Evolutionary conservation across 1,140 invertebrate genomes (phyloP).

Genomic region (Tetragnatha versicolor): DNA sequence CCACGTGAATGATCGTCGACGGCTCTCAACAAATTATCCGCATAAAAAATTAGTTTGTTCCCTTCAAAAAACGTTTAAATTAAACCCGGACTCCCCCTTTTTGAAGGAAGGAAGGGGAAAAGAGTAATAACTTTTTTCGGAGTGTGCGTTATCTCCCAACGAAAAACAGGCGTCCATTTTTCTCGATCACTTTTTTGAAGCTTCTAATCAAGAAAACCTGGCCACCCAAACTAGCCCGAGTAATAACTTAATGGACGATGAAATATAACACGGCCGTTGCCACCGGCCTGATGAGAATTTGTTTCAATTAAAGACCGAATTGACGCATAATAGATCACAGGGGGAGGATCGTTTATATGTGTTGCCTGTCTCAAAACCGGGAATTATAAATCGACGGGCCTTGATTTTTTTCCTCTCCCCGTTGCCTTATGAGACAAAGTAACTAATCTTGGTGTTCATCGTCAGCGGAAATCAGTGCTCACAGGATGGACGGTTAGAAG

Average conservation of each 20-base stretch:
- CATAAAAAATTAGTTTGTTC: conserved; percentile 53
- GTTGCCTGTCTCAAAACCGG: conserved; percentile 47
- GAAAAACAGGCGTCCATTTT: conserved; percentile 53
- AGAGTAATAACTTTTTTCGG: conserved; percentile 56
- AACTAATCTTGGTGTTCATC: conserved; percentile 40
- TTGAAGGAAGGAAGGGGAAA: neutral
- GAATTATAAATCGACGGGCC: conserved; percentile 51
- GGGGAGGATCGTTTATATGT: conserved; percentile 47
- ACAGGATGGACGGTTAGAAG: no score
- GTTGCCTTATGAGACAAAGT: conserved; percentile 25
- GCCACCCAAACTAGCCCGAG: conserved; percentile 36
- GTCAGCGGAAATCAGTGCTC: neutral
- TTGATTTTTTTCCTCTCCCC: conserved; percentile 14
- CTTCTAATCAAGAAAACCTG: conserved; percentile 51
- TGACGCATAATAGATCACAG: conserved; percentile 52
- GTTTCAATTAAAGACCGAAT: conserved; percentile 55
- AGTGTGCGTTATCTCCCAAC: conserved; percentile 43
- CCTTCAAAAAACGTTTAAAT: conserved; percentile 54
- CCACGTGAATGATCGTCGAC: conserved; percentile 30
- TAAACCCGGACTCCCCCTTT: conserved; percentile 48
- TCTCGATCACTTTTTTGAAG: conserved; percentile 50
- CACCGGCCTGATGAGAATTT: conserved; percentile 50
- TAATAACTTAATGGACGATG: conserved; percentile 55
- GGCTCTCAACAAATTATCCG: conserved; percentile 48
- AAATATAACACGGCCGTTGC: conserved; percentile 45